Conservation (phyloP, 2,113 vertebrate species). For the Chlorodrepanis virens region DNA sequence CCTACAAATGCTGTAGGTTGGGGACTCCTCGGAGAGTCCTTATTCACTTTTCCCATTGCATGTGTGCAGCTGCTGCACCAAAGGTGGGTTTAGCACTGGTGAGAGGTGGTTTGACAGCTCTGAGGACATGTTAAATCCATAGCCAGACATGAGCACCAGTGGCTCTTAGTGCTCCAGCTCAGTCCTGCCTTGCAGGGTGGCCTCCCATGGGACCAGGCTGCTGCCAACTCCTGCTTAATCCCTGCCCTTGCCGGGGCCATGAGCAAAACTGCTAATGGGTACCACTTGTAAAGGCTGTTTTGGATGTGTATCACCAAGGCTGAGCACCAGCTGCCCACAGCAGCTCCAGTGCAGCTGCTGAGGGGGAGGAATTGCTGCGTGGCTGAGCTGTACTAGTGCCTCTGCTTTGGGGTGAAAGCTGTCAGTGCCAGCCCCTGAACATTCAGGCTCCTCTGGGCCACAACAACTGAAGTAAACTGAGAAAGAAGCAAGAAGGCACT, state of each 20-base stretch:
- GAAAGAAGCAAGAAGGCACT: neutral
- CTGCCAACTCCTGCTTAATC: neutral
- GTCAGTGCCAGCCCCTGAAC: neutral
- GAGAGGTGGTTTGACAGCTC: neutral
- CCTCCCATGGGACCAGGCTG: neutral
- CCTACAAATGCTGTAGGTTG: neutral
- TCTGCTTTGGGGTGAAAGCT: neutral
- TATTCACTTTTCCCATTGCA: neutral
- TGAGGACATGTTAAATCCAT: neutral
- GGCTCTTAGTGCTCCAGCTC: neutral
- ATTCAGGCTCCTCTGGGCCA: neutral
- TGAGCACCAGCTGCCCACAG: neutral
- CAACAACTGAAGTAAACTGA: neutral
- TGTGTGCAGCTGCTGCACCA: neutral
- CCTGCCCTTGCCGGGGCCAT: neutral
- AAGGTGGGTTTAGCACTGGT: neutral
- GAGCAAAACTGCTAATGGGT: neutral
- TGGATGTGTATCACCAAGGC: neutral
- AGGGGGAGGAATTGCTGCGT: neutral
- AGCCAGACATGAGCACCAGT: fast-evolving
- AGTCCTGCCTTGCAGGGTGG: neutral
- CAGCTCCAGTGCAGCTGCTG: neutral
- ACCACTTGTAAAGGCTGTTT: neutral
- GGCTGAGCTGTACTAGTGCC: neutral
- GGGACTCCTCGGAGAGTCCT: neutral